phyloP scores from a whole-genome alignment of 1,140 invertebrate species.

The Pseudachorutes palmiensis region DNA sequence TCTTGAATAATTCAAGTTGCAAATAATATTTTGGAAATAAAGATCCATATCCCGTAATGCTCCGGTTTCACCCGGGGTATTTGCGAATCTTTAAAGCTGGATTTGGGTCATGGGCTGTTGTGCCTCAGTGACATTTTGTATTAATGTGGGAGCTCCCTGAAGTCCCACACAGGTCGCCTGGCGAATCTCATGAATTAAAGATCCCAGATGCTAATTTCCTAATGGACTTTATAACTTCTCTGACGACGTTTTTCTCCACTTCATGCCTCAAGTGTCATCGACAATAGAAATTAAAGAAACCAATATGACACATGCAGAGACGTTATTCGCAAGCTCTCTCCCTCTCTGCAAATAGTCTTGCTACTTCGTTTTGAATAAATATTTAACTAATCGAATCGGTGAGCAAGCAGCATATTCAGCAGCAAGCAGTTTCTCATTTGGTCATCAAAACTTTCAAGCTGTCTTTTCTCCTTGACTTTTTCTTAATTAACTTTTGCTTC shows the following conservation, averaged over 20 bases:
- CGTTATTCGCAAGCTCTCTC: not conserved
- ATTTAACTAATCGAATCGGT: not conserved
- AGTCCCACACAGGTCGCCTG: not conserved
- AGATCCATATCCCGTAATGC: no score
- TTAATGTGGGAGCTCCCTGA: not conserved
- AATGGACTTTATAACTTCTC: not conserved
- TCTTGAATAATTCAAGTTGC: no score
- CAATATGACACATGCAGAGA: not conserved
- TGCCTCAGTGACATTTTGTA: no score
- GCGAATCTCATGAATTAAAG: not conserved
- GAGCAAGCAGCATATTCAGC: not conserved
- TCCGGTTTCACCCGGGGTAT: no score
- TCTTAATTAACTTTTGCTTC: not conserved
- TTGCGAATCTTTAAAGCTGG: no score
- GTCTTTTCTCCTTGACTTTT: not conserved
- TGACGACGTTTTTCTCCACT: not conserved
- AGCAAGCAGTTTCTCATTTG: not conserved
- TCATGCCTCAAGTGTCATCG: not conserved
- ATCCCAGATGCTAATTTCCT: not conserved
- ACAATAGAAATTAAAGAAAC: constrained; percentile 2
- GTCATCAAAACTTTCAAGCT: not conserved
- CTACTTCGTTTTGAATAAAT: not conserved
- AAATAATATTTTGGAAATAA: no score
- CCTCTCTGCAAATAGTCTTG: not conserved
- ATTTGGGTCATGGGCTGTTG: no score